Conservation (phyloP, 2,797 vertebrate genomes). For the Hemibagrus guttatus region DNA sequence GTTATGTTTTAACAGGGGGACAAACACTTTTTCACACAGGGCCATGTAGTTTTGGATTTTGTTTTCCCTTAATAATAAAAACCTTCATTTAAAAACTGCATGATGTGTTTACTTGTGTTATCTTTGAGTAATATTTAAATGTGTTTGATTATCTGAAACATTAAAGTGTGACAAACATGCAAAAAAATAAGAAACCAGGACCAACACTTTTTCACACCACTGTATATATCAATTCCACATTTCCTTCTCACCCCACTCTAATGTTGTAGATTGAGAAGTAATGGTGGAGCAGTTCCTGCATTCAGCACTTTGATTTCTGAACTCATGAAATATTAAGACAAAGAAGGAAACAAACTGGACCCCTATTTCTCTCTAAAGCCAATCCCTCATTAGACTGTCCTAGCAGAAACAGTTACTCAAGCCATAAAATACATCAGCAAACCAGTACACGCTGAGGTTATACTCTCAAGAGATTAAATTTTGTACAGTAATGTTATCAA, state of each 20-base stretch:
- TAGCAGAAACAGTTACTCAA: not conserved
- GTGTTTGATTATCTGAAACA: no score
- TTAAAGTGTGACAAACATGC: no score
- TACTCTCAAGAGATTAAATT: not conserved
- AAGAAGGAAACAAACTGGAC: slow-evolving; percentile 58
- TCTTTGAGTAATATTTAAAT: no score
- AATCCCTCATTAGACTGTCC: slow-evolving; percentile 57
- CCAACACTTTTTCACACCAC: no score
- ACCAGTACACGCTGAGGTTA: not conserved
- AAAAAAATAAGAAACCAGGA: no score
- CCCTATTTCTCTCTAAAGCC: slow-evolving; percentile 51
- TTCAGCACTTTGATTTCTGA: slow-evolving; percentile 42
- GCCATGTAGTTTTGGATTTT: no score
- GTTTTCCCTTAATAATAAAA: no score
- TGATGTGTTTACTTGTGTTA: no score
- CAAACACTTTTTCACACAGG: no score
- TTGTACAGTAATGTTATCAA: not conserved
- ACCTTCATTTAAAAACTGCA: no score
- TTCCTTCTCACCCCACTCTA: not conserved
- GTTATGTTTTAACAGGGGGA: no score
- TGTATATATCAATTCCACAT: not conserved
- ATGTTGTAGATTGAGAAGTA: slow-evolving; percentile 29
- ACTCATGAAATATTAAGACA: slow-evolving; percentile 74
- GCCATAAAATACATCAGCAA: slow-evolving; percentile 8
- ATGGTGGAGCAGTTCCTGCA: slow-evolving; percentile 39